A percentile compares a stretch with the other conserved stretches of the same genome.
phyloP scores from a whole-genome alignment of 2,888 invertebrate genomes.

The Didymodactylos carnosus region DNA sequence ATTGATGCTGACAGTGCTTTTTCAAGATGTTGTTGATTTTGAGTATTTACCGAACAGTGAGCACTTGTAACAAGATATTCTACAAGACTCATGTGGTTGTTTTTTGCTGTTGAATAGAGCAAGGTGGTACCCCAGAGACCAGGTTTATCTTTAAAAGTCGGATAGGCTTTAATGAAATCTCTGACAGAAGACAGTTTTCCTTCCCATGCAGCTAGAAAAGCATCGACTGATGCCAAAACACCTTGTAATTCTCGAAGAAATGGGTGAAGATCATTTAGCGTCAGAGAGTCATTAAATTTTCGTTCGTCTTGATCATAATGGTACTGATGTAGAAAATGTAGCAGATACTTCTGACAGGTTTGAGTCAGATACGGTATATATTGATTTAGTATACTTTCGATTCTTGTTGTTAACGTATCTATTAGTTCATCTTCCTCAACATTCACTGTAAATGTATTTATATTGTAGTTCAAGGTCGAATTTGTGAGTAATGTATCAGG shows the following conservation, averaged over 20 bases:
- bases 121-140: background rate
- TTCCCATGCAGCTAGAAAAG: background rate
- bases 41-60: background rate
- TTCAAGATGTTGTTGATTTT: background rate
- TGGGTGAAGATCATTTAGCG: background rate
- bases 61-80: background rate
- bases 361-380: background rate
- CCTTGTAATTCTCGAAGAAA: background rate
- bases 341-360: background rate
- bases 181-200: background rate
- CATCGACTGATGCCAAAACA: background rate
- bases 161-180: background rate
- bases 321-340: background rate
- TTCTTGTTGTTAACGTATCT: background rate
- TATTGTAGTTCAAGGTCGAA: background rate
- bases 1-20: background rate
- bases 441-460: background rate
- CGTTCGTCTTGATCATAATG: background rate
- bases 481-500: no score
- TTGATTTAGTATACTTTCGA: background rate
- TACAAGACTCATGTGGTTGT: background rate
- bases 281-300: background rate
- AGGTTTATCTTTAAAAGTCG: background rate
- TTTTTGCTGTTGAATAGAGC: background rate
- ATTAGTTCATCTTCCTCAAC: background rate